Percentiles rank a stretch among this genome's conserved stretches.
phyloP scores from a whole-genome alignment of 2,888 invertebrate genomes.

The Yponomeuta sedellus region DNA sequence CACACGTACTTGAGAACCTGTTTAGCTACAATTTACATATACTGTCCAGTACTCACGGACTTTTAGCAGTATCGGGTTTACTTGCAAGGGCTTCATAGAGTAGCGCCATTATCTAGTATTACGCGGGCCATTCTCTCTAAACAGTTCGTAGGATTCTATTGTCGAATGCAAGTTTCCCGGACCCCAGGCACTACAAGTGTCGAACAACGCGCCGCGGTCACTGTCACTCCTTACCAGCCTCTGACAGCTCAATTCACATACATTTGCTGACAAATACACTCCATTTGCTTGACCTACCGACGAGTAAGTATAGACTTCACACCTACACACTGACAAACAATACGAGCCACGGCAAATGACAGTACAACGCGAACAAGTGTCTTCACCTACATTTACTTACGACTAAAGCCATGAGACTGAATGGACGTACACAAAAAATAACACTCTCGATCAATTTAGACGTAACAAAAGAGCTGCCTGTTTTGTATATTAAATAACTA shows the following conservation, averaged over 20 bases:
- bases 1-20: constrained; percentile 9
- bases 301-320: not conserved
- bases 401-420: not conserved
- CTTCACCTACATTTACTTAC: constrained; percentile 8
- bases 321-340: constrained; percentile 5
- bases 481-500: constrained; percentile 41
- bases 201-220: constrained; percentile 1
- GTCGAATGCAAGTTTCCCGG: constrained; percentile 36
- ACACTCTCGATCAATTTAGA: not conserved
- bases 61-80: constrained; percentile 6
- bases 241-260: constrained; percentile 12
- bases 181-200: constrained; percentile 34
- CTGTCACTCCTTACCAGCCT: constrained; percentile 37
- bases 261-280: constrained; percentile 6
- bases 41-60: not conserved
- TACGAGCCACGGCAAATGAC: constrained; percentile 1
- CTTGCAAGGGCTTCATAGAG: constrained; percentile 36
- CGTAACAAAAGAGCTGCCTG: constrained; percentile 12
- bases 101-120: constrained; percentile 42
- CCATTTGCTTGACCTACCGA: not conserved
- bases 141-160: constrained; percentile 43
- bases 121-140: constrained; percentile 42
- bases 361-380: not conserved
- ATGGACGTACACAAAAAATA: constrained; percentile 2
- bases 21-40: constrained; percentile 6